Evolutionary conservation across 2,113 vertebrate species (phyloP), one percentile per base, ranked within the genome.

Genomic region (Pseudopodoces humilis): DNA sequence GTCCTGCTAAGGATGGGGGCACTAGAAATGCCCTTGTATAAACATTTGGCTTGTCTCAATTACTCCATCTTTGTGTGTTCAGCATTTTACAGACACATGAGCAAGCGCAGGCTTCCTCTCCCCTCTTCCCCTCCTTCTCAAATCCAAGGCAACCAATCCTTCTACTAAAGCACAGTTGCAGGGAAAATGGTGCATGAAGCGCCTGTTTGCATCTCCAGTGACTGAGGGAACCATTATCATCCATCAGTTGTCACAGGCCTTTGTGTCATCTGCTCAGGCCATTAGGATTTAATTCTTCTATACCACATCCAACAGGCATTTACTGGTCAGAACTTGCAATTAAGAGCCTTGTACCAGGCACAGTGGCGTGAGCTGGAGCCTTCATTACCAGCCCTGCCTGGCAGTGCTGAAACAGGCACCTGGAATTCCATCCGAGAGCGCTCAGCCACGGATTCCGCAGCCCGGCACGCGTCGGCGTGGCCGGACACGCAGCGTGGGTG

Each of bases 1-100:
- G 92, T 35, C 83, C 74, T 50, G 78, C 78, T 77, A 93, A 94
- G 92, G 68, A 80, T 22, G 60, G 60, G 53, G 59, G 90, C 88
- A 63, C 65, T 9, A 33, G 53, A 82, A 87, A 71, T 79, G 74
- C 76, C 85, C 94, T 86, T 90, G 83, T 84, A 58, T 55, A 95
- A 94, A 96, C 72, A 94, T 69, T 78, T 37, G 77, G 46, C 72
- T 95, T 75, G 81, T 91, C 88, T 97, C 93, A 86, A 88, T 96
- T 74, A 95, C 91, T 63, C 20, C 21, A 59, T 49, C 81, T 86
- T 25, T 90, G 85, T 69, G 43, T 67, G 81, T 19, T 97, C 96
- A 96, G 96, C 95, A 37, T 83, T 95, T 88, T 28, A 46, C 74
- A 93, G 91, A 63, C 47, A 68, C 28, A 15, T 18, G 59, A 95